These are phyloP conservation scores for Leguminivora glycinivorella DNA, from an alignment of 1,140 invertebrate species.

Conservation along the genomic window DNA sequence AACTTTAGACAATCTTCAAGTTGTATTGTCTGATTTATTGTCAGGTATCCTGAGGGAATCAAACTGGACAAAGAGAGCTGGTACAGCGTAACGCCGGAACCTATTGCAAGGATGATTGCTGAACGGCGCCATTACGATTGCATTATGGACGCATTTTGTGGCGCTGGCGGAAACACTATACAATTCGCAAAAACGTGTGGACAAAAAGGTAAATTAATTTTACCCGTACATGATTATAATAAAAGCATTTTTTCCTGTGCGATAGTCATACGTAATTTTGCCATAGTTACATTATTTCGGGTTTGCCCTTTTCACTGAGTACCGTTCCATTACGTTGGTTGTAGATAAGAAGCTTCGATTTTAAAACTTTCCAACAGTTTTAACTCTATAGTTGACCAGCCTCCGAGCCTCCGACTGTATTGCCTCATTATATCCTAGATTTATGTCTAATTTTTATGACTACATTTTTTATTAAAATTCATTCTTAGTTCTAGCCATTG, in stretches of 20 bases:
- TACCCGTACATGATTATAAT: no score
- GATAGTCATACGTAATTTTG: no score
- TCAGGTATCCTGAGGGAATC: slow-evolving; percentile 93
- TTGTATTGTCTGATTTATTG: slow-evolving; percentile 54
- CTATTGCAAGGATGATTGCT: slow-evolving; percentile 94
- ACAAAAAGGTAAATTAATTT: background rate
- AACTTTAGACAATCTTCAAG: background rate
- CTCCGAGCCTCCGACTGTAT: no score
- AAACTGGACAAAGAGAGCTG: slow-evolving; percentile 95
- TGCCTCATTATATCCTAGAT: no score
- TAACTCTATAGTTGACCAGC: no score
- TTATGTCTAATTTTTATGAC: no score
- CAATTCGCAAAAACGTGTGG: slow-evolving; percentile 94
- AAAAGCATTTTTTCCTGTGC: no score
- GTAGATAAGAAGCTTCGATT: no score
- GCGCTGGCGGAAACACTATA: slow-evolving; percentile 98
- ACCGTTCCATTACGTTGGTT: no score
- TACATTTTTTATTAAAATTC: background rate
- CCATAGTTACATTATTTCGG: no score
- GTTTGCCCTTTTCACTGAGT: no score
- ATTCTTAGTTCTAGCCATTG: slow-evolving; percentile 92
- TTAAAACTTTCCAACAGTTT: no score
- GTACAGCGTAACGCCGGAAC: slow-evolving; percentile 99
- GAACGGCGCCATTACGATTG: slow-evolving; percentile 86
- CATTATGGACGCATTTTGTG: slow-evolving; percentile 98